Percentiles rank a stretch among this genome's conserved stretches.
Conservation (phyloP, 2,888 invertebrate genomes). For the Boloria euphrosyne region DNA sequence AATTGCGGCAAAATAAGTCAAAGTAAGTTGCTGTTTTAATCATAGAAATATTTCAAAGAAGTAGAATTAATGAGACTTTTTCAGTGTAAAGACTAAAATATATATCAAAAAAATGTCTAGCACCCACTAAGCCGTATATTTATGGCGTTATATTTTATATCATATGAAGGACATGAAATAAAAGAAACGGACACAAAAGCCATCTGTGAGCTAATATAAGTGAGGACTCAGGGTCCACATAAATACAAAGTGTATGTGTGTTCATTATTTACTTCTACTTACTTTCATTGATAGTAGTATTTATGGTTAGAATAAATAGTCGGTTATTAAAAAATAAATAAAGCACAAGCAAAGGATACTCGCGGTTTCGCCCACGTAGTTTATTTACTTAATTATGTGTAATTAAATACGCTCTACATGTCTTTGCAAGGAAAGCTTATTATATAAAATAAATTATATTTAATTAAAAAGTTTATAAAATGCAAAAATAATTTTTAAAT, state of each 20-base stretch:
- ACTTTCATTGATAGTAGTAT: not conserved
- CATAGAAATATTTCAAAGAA: too few species aligned
- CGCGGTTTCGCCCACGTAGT: too few species aligned
- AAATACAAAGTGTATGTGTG: slow-evolving; percentile 10
- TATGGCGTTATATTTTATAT: slow-evolving; percentile 27
- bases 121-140: slow-evolving; percentile 4
- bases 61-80: slow-evolving; percentile 1
- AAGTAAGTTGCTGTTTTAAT: too few species aligned
- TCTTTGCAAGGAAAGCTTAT: too few species aligned
- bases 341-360: too few species aligned
- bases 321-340: not conserved
- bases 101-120: slow-evolving; percentile 8
- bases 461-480: too few species aligned
- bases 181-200: slow-evolving; percentile 42
- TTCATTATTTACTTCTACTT: slow-evolving; percentile 15
- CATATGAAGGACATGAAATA: slow-evolving; percentile 46
- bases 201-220: slow-evolving; percentile 20
- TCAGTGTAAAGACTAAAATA: not conserved
- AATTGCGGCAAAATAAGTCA: too few species aligned
- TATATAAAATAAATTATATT: too few species aligned
- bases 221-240: not conserved
- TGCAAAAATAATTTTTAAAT: too few species aligned
- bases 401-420: too few species aligned
- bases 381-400: too few species aligned
- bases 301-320: not conserved